These are phyloP conservation scores for Dynastes grantii DNA, from an alignment of 2,888 invertebrate species.

Conservation along the genomic window DNA sequence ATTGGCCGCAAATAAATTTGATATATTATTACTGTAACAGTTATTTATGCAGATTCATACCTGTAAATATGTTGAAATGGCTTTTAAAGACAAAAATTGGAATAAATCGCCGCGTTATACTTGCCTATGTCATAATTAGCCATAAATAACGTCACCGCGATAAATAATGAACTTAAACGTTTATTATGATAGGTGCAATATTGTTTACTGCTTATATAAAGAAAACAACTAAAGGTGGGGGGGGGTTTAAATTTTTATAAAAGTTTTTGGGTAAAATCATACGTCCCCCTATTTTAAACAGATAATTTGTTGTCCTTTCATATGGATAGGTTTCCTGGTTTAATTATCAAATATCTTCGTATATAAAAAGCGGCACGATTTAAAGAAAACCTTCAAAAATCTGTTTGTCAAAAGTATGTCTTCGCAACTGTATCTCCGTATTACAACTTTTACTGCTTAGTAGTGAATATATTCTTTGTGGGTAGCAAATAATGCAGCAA, in stretches of 20 bases:
- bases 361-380: too few species aligned
- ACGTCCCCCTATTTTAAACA: background rate
- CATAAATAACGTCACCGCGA: conserved; percentile 22
- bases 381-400: too few species aligned
- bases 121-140: conserved; percentile 25
- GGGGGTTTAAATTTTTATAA: too few species aligned
- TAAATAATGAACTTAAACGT: conserved; percentile 35
- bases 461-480: too few species aligned
- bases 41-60: conserved; percentile 35
- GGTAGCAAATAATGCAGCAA: too few species aligned
- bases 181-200: conserved; percentile 24
- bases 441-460: too few species aligned
- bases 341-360: too few species aligned
- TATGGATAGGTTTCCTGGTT: too few species aligned
- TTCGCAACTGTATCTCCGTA: too few species aligned
- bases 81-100: conserved; percentile 28
- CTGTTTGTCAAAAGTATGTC: too few species aligned
- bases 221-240: background rate
- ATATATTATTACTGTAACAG: conserved; percentile 36
- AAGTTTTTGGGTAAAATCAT: too few species aligned
- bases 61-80: conserved; percentile 36
- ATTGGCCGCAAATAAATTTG: conserved; percentile 41
- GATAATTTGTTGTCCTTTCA: background rate
- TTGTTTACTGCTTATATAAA: conserved; percentile 24
- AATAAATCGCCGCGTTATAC: conserved; percentile 26